These are phyloP conservation scores for Crotalus horridus DNA, from an alignment of 2,113 vertebrate genomes.

Conservation along the genomic window DNA sequence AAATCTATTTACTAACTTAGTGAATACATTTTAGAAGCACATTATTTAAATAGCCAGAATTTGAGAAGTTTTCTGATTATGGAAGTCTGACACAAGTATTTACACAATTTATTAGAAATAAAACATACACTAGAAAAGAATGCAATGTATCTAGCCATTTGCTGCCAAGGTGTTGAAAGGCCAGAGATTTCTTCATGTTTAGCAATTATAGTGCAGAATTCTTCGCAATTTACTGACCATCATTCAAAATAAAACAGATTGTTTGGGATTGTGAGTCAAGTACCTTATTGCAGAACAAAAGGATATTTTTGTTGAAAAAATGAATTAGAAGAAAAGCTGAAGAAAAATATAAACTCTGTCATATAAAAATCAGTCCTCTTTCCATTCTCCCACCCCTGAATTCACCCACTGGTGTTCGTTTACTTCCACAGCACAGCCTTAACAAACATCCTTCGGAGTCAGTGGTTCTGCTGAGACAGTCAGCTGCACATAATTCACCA, in stretches of 20 bases:
- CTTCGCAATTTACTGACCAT: slow-evolving; percentile 61
- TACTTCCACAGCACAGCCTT: slow-evolving; percentile 52
- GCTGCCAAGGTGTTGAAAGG: slow-evolving; percentile 51
- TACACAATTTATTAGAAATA: slow-evolving; percentile 79
- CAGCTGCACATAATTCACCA: slow-evolving; percentile 78
- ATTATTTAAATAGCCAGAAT: slow-evolving; percentile 17
- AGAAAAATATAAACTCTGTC: slow-evolving; percentile 50
- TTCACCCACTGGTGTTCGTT: slow-evolving; percentile 42
- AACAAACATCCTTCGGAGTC: slow-evolving; percentile 64
- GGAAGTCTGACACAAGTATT: slow-evolving; percentile 56
- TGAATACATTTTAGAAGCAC: background rate
- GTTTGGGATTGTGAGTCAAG: slow-evolving; percentile 53
- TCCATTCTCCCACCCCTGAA: slow-evolving; percentile 41
- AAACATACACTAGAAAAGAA: slow-evolving; percentile 63
- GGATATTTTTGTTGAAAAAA: slow-evolving; percentile 51
- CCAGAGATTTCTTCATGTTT: slow-evolving; percentile 36
- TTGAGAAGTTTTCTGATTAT: slow-evolving; percentile 41
- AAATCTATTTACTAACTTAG: slow-evolving; percentile 1
- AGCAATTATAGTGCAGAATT: slow-evolving; percentile 66
- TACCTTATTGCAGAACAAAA: slow-evolving; percentile 54
- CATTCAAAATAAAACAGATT: slow-evolving; percentile 46
- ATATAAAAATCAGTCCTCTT: slow-evolving; percentile 38
- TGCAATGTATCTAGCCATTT: slow-evolving; percentile 69
- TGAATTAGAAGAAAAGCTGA: slow-evolving; percentile 34
- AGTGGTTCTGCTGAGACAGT: slow-evolving; percentile 84